Evolutionary conservation across 2,113 vertebrate species (phyloP).

Genomic region (Herpetotheres cachinnans): DNA sequence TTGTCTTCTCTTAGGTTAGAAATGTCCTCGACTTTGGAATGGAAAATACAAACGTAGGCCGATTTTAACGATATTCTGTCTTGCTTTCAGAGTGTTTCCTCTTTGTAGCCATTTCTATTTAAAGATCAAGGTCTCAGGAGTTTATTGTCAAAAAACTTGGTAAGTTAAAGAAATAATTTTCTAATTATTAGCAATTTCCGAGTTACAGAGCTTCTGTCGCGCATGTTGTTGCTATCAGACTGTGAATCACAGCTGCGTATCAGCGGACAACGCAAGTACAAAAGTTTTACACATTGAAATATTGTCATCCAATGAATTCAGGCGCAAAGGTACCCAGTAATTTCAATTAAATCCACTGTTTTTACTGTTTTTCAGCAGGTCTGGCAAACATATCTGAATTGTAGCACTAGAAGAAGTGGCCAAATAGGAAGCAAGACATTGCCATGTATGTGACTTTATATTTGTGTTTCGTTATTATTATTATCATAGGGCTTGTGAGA

Average conservation of each 20-base stretch:
- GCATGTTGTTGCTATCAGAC: neutral
- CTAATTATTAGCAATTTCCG: too few relatives aligned
- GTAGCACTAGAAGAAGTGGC: neutral
- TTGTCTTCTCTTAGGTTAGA: neutral
- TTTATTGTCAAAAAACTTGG: neutral
- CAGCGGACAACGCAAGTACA: neutral
- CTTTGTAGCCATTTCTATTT: neutral
- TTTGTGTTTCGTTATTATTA: neutral
- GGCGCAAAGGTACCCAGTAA: neutral
- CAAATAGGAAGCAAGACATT: neutral
- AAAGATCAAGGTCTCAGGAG: neutral
- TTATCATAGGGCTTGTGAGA: neutral
- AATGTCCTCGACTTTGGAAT: fast-evolving
- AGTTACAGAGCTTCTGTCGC: neutral
- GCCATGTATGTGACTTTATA: neutral
- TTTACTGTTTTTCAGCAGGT: neutral
- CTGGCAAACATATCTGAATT: neutral
- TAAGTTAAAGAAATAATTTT: neutral
- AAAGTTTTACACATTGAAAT: neutral
- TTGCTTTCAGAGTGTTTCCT: neutral
- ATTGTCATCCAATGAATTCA: neutral
- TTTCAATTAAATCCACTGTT: neutral
- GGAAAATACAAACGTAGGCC: neutral
- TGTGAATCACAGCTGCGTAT: neutral
- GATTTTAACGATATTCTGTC: neutral